These are phyloP conservation scores for Microplitis deprimator DNA, from an alignment of 2,888 invertebrate species.

Conservation along the genomic window DNA sequence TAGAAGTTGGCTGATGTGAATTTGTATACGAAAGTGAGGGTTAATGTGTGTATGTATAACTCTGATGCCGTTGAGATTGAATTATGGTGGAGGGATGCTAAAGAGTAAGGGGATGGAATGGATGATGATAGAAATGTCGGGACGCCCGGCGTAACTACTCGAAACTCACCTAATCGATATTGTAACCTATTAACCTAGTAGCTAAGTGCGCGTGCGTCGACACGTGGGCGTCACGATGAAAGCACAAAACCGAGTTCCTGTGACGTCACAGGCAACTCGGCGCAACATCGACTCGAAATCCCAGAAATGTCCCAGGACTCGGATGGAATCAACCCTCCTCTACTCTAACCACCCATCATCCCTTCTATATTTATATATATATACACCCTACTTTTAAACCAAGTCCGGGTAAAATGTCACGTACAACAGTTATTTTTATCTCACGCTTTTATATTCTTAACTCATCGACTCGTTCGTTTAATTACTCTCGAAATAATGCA, in stretches of 20 bases:
- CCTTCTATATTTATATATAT: background rate
- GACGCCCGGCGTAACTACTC: constrained; percentile 49
- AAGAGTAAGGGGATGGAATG: background rate
- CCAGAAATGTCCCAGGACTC: constrained; percentile 48
- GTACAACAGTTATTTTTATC: constrained; percentile 34
- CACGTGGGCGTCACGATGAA: constrained; percentile 43
- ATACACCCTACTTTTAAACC: constrained; percentile 18
- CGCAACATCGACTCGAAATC: constrained; percentile 36
- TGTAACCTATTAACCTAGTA: constrained; percentile 71
- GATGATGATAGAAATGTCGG: constrained; percentile 40
- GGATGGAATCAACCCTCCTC: constrained; percentile 33
- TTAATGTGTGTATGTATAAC: background rate
- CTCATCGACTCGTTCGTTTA: constrained; percentile 15
- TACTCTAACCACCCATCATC: background rate
- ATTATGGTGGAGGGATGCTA: background rate
- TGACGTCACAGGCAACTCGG: constrained; percentile 49
- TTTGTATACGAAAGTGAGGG: background rate
- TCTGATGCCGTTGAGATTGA: background rate
- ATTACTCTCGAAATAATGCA: constrained; percentile 8
- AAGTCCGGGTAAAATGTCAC: constrained; percentile 37
- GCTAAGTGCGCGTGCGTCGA: constrained; percentile 53
- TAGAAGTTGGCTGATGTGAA: background rate
- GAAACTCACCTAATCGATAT: constrained; percentile 62
- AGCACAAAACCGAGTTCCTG: constrained; percentile 34
- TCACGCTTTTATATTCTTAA: constrained; percentile 17